Percentiles rank a stretch among this genome's conserved stretches.
These are phyloP conservation scores for Edolisoma coerulescens DNA, from an alignment of 2,113 vertebrate genomes.

Conservation along the genomic window DNA sequence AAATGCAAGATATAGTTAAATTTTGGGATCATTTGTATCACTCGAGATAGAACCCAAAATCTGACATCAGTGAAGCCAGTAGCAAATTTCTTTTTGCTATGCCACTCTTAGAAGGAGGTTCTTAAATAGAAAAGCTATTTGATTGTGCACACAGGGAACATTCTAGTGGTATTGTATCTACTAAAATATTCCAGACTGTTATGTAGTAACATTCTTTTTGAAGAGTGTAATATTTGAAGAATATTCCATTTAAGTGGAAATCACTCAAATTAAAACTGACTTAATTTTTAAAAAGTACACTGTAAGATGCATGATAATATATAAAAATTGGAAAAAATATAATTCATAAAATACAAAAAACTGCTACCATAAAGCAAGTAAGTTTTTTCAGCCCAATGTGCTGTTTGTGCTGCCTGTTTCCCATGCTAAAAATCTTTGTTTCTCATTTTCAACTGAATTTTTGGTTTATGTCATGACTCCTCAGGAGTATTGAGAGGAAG, in stretches of 20 bases:
- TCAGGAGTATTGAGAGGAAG: constrained; percentile 54
- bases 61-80: not conserved
- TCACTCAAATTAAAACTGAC: not conserved
- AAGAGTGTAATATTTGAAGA: not conserved
- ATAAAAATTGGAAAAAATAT: not conserved
- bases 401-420: not conserved
- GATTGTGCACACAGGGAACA: not conserved
- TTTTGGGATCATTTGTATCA: not conserved
- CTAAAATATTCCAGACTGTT: not conserved
- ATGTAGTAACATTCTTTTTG: not conserved
- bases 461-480: constrained; percentile 24
- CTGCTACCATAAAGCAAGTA: not conserved
- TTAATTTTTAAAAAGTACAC: not conserved
- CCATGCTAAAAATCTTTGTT: not conserved
- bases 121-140: not conserved
- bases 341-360: not conserved
- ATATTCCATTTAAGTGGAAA: not conserved
- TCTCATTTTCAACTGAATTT: not conserved
- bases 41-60: not conserved
- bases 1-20: not conserved
- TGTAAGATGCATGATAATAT: not conserved
- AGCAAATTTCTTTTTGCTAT: not conserved
- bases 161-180: not conserved
- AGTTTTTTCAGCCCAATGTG: not conserved
- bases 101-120: not conserved